Evolutionary conservation across 2,113 vertebrate species (phyloP).

Genomic region (Burhinus bistriatus): DNA sequence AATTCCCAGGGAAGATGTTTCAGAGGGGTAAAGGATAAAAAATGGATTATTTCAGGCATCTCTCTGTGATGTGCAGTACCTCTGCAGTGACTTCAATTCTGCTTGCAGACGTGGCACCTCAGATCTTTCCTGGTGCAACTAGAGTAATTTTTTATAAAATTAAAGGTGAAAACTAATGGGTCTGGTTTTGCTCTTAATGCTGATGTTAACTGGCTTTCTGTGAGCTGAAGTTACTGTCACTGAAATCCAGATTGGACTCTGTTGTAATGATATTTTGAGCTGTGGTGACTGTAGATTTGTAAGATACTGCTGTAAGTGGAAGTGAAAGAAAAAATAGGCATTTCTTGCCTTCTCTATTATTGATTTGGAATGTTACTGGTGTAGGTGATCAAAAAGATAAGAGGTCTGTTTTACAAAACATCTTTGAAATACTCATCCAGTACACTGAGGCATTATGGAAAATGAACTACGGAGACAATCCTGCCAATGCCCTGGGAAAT

Average conservation of each 20-base stretch:
- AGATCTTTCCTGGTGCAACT: not conserved
- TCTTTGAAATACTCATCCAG: not conserved
- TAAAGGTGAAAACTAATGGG: not conserved
- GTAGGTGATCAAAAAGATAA: not conserved
- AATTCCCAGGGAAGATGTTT: not conserved
- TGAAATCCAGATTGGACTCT: not conserved
- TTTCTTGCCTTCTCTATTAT: not conserved
- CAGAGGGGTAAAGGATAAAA: not conserved
- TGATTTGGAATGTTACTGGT: not conserved
- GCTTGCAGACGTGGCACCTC: not conserved
- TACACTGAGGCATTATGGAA: not conserved
- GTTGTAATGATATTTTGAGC: not conserved
- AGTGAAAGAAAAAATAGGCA: not conserved
- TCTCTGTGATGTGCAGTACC: not conserved
- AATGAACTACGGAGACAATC: accelerated
- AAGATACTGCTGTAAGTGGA: not conserved
- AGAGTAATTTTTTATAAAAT: not conserved
- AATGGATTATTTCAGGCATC: not conserved
- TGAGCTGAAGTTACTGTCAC: not conserved
- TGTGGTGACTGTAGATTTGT: not conserved
- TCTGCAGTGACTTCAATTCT: not conserved
- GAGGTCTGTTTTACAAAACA: not conserved
- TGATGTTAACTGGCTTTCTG: not conserved
- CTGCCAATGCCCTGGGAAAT: not conserved
- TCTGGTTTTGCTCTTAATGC: not conserved